Evolutionary conservation across 2,113 vertebrate genomes (phyloP), one percentile per base, ranked within the genome.

Genomic region (Psittacus erithacus): DNA sequence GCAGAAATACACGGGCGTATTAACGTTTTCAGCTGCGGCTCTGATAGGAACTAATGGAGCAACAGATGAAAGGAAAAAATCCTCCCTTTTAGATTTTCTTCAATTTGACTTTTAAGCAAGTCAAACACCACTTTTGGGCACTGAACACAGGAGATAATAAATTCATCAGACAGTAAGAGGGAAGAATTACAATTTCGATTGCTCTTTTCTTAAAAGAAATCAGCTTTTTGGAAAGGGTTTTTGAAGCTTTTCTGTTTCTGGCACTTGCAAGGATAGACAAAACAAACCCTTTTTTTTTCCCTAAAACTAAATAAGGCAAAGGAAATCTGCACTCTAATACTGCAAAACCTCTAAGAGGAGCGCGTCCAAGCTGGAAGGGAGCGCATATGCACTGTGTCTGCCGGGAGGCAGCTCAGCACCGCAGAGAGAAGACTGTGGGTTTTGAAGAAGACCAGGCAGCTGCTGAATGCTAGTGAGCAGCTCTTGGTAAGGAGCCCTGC

Each of bases 241-340:
- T 57, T 23, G 43, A 74, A 71, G 39, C 59, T 47, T 38, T 38
- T 65, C 39, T 41, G 39, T 76, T 94, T 92, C 68, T 96, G 94
- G 96, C 95, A 82, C 60, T 95, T 67, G 35, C 22, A 55, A 35
- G 9, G 47, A 55, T 57, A 95, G 93, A 96, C 96, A 93, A 93
- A 96, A 90, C 90, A 95, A 92, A 10, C 20, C 2, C 0, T 4
- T 70, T 62, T 90, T 81, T 67, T 67, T 71, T 62, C 31, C 17
- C 49, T 55, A 28, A 73, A 94, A 91, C 96, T 94, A 95, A 93
- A 92, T 90, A 94, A 95, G 95, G 92, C 81, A 93, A 95, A 94
- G 67, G 70, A 92, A 94, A 91, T 91, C 73, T 93, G 83, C 49
- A 38, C 63, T 92, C 74, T 49, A 80, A 87, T 35, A 73, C 62